Evolutionary conservation across 2,113 vertebrate genomes (phyloP).

Genomic region (Stigmatopora argus): DNA sequence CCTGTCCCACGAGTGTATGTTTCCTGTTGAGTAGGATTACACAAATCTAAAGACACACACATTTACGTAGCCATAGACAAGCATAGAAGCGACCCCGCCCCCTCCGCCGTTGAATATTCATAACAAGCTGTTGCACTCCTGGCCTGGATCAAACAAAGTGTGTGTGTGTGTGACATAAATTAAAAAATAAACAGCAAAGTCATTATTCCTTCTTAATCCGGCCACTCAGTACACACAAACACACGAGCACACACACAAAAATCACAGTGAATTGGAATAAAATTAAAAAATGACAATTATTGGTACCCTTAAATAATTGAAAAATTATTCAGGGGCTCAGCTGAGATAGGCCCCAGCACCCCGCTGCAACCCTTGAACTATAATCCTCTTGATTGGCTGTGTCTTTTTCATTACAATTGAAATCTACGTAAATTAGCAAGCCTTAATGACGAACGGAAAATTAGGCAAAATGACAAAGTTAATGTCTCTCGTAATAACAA

Average conservation of each 20-base stretch:
- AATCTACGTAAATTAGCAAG: background rate
- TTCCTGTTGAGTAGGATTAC: conserved; percentile 55
- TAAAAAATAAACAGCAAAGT: background rate
- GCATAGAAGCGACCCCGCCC: conserved; percentile 6
- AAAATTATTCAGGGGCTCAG: no score
- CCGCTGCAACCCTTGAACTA: no score
- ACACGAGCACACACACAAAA: conserved; percentile 6
- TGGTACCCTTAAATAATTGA: no score
- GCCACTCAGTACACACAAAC: conserved; percentile 11
- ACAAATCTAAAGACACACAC: conserved; percentile 11
- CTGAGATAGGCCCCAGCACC: no score
- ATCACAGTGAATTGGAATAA: no score
- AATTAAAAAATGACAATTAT: no score
- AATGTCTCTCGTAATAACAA: background rate
- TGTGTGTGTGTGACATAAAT: conserved; percentile 11
- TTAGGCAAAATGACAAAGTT: background rate
- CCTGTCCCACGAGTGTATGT: conserved; percentile 49
- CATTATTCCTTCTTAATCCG: background rate
- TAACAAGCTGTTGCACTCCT: conserved; percentile 20
- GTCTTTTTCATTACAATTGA: background rate
- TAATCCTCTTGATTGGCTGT: no score
- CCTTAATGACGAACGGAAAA: background rate
- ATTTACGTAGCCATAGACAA: conserved; percentile 13
- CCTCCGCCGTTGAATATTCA: conserved; percentile 56
- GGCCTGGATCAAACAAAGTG: conserved; percentile 7